phyloP scores from a whole-genome alignment of 2,888 invertebrate species.

The Nebria brevicollis region DNA sequence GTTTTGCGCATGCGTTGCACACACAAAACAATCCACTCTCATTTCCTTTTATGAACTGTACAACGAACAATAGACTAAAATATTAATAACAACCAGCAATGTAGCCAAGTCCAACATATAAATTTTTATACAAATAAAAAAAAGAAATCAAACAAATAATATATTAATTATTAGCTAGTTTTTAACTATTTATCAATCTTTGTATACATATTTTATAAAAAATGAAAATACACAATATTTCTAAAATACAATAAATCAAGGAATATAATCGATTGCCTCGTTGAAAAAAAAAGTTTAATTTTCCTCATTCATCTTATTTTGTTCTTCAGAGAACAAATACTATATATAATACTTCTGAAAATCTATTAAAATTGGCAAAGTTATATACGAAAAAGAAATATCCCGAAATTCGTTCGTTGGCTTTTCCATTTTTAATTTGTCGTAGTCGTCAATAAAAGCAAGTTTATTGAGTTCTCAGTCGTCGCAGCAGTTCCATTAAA shows the following conservation, averaged over 20 bases:
- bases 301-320: slow-evolving; percentile 34
- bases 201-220: too few species aligned
- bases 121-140: too few species aligned
- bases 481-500: slow-evolving; percentile 35
- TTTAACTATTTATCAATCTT: too few species aligned
- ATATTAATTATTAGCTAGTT: too few species aligned
- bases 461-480: slow-evolving; percentile 39
- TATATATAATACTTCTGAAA: background rate
- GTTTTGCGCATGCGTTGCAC: background rate
- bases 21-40: background rate
- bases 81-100: background rate
- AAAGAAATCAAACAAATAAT: too few species aligned
- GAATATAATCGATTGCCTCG: background rate
- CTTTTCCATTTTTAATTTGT: slow-evolving; percentile 29
- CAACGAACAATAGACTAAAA: background rate
- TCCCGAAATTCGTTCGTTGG: background rate
- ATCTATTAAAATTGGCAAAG: slow-evolving; percentile 6
- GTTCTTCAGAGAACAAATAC: slow-evolving; percentile 7
- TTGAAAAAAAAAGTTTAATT: slow-evolving; percentile 40
- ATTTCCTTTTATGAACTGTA: background rate
- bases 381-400: background rate
- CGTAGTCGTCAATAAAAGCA: slow-evolving; percentile 37
- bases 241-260: slow-evolving; percentile 16
- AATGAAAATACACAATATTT: too few species aligned
- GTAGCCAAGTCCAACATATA: background rate